Base-by-base conservation (phyloP, 2,113 vertebrate species). In the Pluvianellus socialis region DNA sequence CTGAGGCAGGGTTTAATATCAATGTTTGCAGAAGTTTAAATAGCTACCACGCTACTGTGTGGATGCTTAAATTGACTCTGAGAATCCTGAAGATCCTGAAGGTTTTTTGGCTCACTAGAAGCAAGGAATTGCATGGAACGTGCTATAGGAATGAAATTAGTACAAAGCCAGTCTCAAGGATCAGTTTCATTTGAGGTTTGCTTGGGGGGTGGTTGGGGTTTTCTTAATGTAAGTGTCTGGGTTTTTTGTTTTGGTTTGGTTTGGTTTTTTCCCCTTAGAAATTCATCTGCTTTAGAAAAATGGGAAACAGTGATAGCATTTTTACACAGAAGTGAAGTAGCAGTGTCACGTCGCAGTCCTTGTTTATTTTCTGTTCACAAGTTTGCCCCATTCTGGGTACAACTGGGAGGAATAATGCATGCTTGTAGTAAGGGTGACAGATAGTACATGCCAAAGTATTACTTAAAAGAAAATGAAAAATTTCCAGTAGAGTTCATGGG, bases 341-440 rank as follows among this genome's bases (percentile, higher is more conserved):
- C 18, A 70, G 44, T 50, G 12, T 66, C 4, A 3, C 7, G 35
- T 59, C 58, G 32, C 47, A 32, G 16, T 18, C 20, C 52, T 49
- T 33, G 20, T 28, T 75, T 32, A 2, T 93, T 86, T 93, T 86
- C 42, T 50, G 0, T 33, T 72, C 28, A 22, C 24, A 59, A 16
- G 14, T 42, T 91, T 1, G 0, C 11, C 20, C 8, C 18, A 3
- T 68, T 71, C n/a, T 0, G 0, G 27, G n/a, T 14, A 12, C 24
- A 63, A 79, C 5, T 42, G 49, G 32, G 21, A 59, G 30, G 75
- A 83, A 35, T 73, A 66, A 49, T 7, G 6, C 6, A 14, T 56
- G 53, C 30, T 61, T 63, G 32, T 32, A 33, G 18, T 42, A 44
- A 87, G 45, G 40, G 32, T 19, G 24, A 14, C 14, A 61, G 77